A percentile compares a stretch with the other conserved stretches of the same genome.
Evolutionary conservation across 2,888 invertebrate species (phyloP).

Genomic region (Dorcus parallelipipedus): DNA sequence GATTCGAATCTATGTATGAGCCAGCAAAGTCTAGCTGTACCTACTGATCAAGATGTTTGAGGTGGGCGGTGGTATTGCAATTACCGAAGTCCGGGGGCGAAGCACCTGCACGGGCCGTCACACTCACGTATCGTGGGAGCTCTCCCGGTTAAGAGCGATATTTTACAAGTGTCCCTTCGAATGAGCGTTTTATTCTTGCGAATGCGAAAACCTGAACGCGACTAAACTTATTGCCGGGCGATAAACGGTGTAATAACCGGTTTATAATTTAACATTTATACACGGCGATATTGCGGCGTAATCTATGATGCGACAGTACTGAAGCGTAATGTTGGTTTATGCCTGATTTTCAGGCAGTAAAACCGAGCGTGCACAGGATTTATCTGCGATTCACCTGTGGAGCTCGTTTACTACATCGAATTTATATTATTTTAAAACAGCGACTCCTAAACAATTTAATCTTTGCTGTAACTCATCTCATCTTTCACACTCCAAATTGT

Average conservation of each 20-base stretch:
- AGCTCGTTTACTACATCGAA: too few species aligned
- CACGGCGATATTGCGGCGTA: too few species aligned
- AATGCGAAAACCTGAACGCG: neutral
- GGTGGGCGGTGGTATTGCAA: constrained; percentile 28
- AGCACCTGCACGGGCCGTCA: constrained; percentile 33
- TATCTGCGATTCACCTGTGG: too few species aligned
- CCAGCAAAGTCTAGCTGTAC: constrained; percentile 7
- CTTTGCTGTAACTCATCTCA: too few species aligned
- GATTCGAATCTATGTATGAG: too few species aligned
- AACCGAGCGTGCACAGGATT: too few species aligned
- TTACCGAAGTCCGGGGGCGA: constrained; percentile 30
- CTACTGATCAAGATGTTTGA: constrained; percentile 23
- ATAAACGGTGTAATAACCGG: constrained; percentile 1
- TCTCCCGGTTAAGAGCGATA: constrained; percentile 13
- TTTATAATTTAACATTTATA: constrained; percentile 3
- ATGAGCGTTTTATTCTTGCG: constrained; percentile 1
- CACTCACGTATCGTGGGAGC: constrained; percentile 18
- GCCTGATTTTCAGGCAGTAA: too few species aligned
- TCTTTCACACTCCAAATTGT: too few species aligned
- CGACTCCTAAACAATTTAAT: too few species aligned
- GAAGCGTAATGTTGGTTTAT: too few species aligned
- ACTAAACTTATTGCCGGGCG: neutral
- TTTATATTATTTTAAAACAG: too few species aligned
- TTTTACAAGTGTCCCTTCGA: constrained; percentile 13
- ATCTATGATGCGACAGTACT: too few species aligned